Percentiles rank a stretch among this genome's conserved stretches.
Evolutionary conservation across 1,140 invertebrate genomes (phyloP).

Genomic region (Limonius californicus): DNA sequence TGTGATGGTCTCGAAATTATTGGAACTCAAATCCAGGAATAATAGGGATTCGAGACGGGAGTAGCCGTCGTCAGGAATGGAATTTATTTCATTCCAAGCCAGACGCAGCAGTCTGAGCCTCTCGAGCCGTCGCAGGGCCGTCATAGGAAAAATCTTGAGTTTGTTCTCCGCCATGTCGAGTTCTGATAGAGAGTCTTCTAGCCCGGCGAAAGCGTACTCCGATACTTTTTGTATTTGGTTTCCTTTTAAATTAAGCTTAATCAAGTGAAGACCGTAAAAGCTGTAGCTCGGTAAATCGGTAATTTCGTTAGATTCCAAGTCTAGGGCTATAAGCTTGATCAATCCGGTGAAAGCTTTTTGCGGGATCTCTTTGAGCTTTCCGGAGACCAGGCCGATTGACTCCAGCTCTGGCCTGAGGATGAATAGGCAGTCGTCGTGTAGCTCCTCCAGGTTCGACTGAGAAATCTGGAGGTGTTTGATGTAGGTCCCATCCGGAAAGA

Average conservation of each 20-base stretch:
- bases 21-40: constrained; percentile 81
- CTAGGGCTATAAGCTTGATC: constrained; percentile 66
- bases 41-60: constrained; percentile 66
- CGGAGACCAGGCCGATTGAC: constrained; percentile 75
- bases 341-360: constrained; percentile 74
- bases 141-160: constrained; percentile 74
- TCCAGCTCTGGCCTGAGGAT: constrained; percentile 72
- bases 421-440: constrained; percentile 70
- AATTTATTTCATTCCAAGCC: constrained; percentile 77
- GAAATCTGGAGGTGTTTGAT: constrained; percentile 80
- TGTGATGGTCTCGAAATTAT: constrained; percentile 71
- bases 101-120: constrained; percentile 68
- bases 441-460: constrained; percentile 70
- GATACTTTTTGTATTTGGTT: constrained; percentile 73
- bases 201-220: constrained; percentile 80
- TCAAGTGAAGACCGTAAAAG: constrained; percentile 77
- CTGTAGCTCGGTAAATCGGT: constrained; percentile 78
- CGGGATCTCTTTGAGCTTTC: constrained; percentile 74
- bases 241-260: constrained; percentile 79
- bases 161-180: constrained; percentile 85
- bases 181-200: constrained; percentile 75
- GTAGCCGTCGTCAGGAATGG: constrained; percentile 68
- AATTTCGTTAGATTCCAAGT: constrained; percentile 84
- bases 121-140: constrained; percentile 69
- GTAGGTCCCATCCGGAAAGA: constrained; percentile 67